Evolutionary conservation across 2,888 invertebrate species (phyloP), one percentile per base, ranked within the genome.

Genomic region (Drosophila affinis): DNA sequence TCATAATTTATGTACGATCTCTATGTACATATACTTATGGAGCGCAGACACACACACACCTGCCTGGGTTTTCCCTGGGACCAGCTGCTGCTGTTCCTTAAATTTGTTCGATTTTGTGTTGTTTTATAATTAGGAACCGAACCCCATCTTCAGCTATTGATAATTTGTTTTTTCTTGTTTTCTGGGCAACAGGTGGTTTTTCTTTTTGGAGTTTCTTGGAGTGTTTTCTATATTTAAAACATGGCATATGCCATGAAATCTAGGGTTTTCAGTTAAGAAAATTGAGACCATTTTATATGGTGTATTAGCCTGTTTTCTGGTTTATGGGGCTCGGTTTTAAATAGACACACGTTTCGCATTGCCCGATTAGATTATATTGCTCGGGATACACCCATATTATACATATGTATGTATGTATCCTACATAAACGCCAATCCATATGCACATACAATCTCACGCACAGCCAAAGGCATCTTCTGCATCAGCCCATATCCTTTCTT

Each of bases 331-430:
- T 67, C 62, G 62, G 51, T 75, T 61, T 59, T 61, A 61, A 78
- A 78, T 81, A 76, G 74, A 61, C 78, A 73, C 80, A 84, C 84
- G 80, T 84, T 81, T 78, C 72, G 64, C 78, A 72, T 84, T 74
- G 80, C 64, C 65, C 84, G 76, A 84, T 84, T 84, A 74, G 85
- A 81, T 80, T 80, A 73, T 74, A 64, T 62, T 44, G 57, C 48
- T 53, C 21, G 49, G 32, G 27, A 47, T 64, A 58, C 71, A 65
- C 59, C 67, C 69, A 68, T 52, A 34, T 49, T 49, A 67, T 49
- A 29, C 24, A 67, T 54, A 29, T 29, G 14, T 53, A 12, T 62
- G 52, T 44, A 14, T 34, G 10, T 32, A 32, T 3, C 9, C 9
- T 10, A 21, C 53, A 62, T 49, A 53, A 54, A 69, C 53, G 44